phyloP scores from a whole-genome alignment of 2,888 invertebrate species.

The Drosophila subquinaria region DNA sequence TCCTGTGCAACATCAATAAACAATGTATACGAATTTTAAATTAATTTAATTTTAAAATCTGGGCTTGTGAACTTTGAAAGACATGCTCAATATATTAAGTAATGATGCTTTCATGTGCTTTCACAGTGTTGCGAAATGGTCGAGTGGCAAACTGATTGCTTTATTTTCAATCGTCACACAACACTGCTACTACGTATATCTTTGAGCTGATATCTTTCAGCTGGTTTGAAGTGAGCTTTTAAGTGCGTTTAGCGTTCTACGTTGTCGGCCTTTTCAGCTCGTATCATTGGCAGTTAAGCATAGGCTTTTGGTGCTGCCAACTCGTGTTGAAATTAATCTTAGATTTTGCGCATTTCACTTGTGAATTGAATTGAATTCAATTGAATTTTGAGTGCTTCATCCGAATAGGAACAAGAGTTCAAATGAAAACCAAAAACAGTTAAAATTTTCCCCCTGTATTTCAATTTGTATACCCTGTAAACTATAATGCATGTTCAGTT shows the following conservation, averaged over 20 bases:
- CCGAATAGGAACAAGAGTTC: background rate
- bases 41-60: background rate
- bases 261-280: constrained; percentile 2
- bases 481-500: background rate
- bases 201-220: background rate
- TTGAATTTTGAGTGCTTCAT: constrained; percentile 4
- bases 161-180: background rate
- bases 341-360: constrained; percentile 5
- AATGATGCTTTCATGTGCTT: background rate
- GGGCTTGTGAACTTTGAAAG: background rate
- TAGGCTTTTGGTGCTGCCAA: constrained; percentile 1
- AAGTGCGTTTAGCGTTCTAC: background rate
- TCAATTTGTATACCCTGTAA: constrained; percentile 9
- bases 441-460: background rate
- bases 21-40: background rate
- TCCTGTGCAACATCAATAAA: too few species aligned
- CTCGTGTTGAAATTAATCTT: constrained; percentile 4
- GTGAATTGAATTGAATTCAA: constrained; percentile 4
- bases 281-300: constrained; percentile 10
- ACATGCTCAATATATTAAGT: background rate
- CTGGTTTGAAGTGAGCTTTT: constrained; percentile 6
- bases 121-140: background rate
- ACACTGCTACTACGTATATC: background rate
- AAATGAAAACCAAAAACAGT: background rate
- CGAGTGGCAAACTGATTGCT: background rate